These are phyloP conservation scores for Schizothorax lantsangensis DNA, from an alignment of 2,797 vertebrate genomes.

Conservation along the genomic window DNA sequence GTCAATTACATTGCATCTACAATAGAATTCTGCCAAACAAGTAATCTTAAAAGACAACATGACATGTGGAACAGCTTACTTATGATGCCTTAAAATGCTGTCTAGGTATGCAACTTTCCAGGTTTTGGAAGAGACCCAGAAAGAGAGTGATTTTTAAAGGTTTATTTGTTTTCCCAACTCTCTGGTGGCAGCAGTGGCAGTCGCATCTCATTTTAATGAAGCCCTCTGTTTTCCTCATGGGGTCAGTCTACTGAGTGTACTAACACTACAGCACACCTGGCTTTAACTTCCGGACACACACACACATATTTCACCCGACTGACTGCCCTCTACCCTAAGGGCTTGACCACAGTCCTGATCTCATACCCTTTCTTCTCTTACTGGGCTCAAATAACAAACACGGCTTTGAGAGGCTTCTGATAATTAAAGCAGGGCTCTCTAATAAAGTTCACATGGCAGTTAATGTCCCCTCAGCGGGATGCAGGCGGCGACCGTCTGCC, in stretches of 20 bases:
- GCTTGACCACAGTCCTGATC: conserved; percentile 36
- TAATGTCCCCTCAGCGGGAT: conserved; percentile 45
- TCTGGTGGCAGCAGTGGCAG: conserved; percentile 12
- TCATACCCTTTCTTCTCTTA: conserved; percentile 58
- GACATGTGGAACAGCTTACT: not conserved
- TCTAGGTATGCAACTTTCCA: conserved; percentile 1
- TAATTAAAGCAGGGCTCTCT: conserved; percentile 57
- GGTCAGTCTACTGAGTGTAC: not conserved
- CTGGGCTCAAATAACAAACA: conserved; percentile 70
- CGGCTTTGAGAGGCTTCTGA: conserved; percentile 52
- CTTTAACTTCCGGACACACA: conserved; percentile 21
- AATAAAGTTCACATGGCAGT: conserved; percentile 62
- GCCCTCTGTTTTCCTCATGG: conserved; percentile 3
- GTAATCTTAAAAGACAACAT: not conserved
- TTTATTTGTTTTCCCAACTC: conserved; percentile 23
- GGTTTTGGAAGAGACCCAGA: conserved; percentile 8
- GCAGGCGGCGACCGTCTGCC: conserved; percentile 43
- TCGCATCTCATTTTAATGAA: conserved; percentile 13
- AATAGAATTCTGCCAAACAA: not conserved
- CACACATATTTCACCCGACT: not conserved
- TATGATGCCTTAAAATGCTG: conserved; percentile 13
- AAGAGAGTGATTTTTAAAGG: conserved; percentile 17
- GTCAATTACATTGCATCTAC: not conserved
- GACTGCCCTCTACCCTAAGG: conserved; percentile 24
- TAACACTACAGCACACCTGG: conserved; percentile 44